phyloP scores from a whole-genome alignment of 2,113 vertebrate genomes.

The Crotalus helleri region DNA sequence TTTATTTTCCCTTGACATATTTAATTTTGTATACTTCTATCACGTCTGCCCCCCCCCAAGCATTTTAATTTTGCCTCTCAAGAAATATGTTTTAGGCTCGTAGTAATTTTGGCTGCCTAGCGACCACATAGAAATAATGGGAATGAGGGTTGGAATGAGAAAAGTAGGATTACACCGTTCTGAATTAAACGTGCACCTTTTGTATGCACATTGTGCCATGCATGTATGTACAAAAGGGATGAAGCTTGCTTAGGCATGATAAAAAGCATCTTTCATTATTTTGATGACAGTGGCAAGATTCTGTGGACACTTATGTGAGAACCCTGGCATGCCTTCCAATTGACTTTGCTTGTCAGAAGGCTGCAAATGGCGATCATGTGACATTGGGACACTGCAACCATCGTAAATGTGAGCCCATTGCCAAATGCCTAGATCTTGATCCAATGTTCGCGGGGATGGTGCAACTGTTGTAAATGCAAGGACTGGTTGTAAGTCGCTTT shows the following conservation, averaged over 20 bases:
- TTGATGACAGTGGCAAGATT: neutral
- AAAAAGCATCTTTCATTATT: neutral
- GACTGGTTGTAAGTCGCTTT: neutral
- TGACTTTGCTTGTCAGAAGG: neutral
- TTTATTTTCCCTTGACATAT: neutral
- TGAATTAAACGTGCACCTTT: neutral
- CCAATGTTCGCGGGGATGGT: fast-evolving
- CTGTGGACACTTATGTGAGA: neutral
- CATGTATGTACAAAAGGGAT: neutral
- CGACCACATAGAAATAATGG: neutral
- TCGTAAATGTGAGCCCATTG: neutral
- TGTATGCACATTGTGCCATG: neutral
- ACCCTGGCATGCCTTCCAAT: neutral
- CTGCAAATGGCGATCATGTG: neutral
- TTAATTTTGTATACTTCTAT: neutral
- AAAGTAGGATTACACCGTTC: neutral
- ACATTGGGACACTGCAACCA: neutral
- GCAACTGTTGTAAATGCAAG: neutral
- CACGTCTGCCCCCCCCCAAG: neutral
- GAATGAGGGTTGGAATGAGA: neutral
- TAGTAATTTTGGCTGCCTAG: neutral
- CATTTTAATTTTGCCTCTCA: neutral
- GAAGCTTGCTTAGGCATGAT: neutral
- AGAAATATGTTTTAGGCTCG: neutral
- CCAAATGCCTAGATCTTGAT: neutral